Evolutionary conservation across 1,140 invertebrate genomes (phyloP).

Genomic region (Batillaria attramentaria): DNA sequence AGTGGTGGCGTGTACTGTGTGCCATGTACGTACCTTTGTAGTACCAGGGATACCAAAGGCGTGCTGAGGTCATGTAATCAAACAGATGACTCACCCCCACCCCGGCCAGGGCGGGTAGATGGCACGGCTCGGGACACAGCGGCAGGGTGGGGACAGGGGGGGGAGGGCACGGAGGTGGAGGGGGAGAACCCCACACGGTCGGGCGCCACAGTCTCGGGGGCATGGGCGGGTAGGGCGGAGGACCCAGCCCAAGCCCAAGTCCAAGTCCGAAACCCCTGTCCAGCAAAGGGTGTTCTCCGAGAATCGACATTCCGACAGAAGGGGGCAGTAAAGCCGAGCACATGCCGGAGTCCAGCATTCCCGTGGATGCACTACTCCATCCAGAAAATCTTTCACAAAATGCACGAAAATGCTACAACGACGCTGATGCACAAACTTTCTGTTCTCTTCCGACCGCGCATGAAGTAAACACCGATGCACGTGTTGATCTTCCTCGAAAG

Average conservation of each 20-base stretch:
- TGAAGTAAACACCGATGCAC: too few relatives aligned
- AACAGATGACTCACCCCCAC: slow-evolving; percentile 30
- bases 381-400: background rate
- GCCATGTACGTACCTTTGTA: slow-evolving; percentile 30
- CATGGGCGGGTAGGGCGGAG: slow-evolving; percentile 21
- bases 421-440: too few relatives aligned
- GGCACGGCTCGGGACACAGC: slow-evolving; percentile 29
- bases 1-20: too few relatives aligned
- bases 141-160: slow-evolving; percentile 17
- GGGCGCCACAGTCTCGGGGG: slow-evolving; percentile 9
- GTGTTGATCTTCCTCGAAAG: too few relatives aligned
- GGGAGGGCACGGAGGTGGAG: background rate
- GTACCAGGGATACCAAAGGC: slow-evolving; percentile 34
- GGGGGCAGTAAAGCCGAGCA: background rate
- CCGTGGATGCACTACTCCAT: background rate
- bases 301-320: slow-evolving; percentile 13
- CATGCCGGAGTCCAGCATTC: slow-evolving; percentile 22
- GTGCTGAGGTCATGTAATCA: slow-evolving; percentile 29
- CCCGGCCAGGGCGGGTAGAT: slow-evolving; percentile 11
- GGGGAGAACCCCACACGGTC: slow-evolving; percentile 22
- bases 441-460: too few relatives aligned
- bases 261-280: slow-evolving; percentile 13
- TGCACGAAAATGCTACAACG: too few relatives aligned
- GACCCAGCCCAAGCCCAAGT: background rate
- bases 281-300: slow-evolving; percentile 10